Evolutionary conservation across 37 sponge, comb jelly and placozoan genomes (phyloP), one percentile per base, ranked within the genome.

Genomic region (Spongilla lacustris): DNA sequence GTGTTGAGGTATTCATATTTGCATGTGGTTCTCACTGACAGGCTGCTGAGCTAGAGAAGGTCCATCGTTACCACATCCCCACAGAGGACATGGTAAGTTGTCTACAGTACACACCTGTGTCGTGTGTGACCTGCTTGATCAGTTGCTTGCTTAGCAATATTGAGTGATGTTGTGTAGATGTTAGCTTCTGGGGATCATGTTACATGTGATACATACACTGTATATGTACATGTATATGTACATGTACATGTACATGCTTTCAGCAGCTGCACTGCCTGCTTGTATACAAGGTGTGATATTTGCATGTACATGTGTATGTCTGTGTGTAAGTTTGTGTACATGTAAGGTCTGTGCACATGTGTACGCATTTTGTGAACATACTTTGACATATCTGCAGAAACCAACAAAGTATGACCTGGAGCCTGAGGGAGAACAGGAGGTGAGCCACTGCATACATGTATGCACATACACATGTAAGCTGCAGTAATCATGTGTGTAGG

Each of bases 41-140:
- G 92, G 96, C 98, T 30, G 87, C 91, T 50, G 96, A 98, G 38
- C 12, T 94, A 19, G 95, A 93, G 78, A 95, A 88, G 76, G 73
- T 88, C 46, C 81, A 98, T 27, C 86, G 96, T 4, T 98, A 98
- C 84, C 70, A 84, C 29, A 96, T 98, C 36, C 98, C 97, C 12
- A 77, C 73, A 73, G 97, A 92, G 74, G 73, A 88, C 34, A 82
- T 68, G 9, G 92, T 93, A 70, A 73, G 94, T 83, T 68, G 67
- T 24, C 79, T 71, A 28, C 6, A 14, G 66, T 6, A n/a, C n/a
- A 11, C 66, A 10, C 68, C 68, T 19, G 35, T 75, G 32, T 73
- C 4, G 29, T 75, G 30, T 6, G 29, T 26, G 2, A 35, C 30
- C 3, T 75, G 30, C 34, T 3, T 75, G 76, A 4, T 14, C 33